phyloP scores from a whole-genome alignment of 2,797 vertebrate species.

The Alauda arvensis region DNA sequence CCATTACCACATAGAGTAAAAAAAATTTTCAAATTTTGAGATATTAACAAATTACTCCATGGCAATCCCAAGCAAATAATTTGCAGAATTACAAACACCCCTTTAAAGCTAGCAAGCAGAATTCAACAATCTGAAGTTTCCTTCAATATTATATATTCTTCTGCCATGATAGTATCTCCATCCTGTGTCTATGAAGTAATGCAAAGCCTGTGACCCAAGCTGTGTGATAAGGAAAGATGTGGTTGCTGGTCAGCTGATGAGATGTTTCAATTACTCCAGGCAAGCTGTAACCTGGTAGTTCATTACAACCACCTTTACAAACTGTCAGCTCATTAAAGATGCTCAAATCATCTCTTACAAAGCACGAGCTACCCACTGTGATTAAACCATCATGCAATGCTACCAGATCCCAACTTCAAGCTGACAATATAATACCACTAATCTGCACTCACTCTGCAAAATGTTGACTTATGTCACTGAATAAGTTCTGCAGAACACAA shows the following conservation, averaged over 20 bases:
- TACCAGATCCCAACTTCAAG: background rate
- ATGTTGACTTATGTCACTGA: background rate
- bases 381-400: constrained; percentile 5
- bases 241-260: background rate
- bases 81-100: background rate
- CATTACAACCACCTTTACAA: constrained; percentile 43
- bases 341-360: constrained; percentile 12
- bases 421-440: constrained; percentile 9
- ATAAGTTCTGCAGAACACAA: background rate
- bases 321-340: constrained; percentile 43
- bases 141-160: background rate
- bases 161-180: background rate
- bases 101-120: background rate
- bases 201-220: background rate
- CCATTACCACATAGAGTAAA: background rate
- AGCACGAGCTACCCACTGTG: background rate
- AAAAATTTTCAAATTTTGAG: background rate
- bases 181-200: background rate
- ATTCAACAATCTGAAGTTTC: background rate
- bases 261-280: constrained; percentile 66
- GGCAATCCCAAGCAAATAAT: background rate
- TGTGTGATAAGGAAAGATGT: background rate
- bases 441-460: background rate
- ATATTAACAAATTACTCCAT: background rate
- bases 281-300: constrained; percentile 42